Evolutionary conservation across 2,888 invertebrate genomes (phyloP).

Genomic region (Cantharis lateralis): DNA sequence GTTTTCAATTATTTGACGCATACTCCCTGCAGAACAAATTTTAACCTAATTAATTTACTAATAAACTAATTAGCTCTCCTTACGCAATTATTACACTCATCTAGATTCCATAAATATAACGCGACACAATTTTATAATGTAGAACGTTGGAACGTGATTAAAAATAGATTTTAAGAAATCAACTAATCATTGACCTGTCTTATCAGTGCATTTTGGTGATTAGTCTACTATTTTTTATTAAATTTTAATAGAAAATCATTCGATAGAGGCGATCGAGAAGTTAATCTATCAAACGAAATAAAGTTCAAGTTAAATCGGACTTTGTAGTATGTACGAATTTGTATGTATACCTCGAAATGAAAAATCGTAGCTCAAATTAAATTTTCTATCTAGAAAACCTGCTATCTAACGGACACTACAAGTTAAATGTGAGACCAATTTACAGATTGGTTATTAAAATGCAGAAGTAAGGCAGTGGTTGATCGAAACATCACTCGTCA

Average conservation of each 20-base stretch:
- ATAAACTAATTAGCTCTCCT: not conserved
- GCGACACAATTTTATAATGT: not conserved
- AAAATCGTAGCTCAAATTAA: too few relatives aligned
- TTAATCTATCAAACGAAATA: not conserved
- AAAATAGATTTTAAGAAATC: not conserved
- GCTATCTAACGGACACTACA: too few relatives aligned
- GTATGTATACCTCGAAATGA: too few relatives aligned
- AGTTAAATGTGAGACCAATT: too few relatives aligned
- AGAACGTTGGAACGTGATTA: not conserved
- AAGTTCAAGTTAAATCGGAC: too few relatives aligned
- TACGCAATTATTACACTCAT: not conserved
- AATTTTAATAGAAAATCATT: not conserved
- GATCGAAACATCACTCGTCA: too few relatives aligned
- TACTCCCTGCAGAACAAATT: not conserved
- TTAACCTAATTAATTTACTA: not conserved
- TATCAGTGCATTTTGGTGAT: not conserved
- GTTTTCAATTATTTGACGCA: not conserved
- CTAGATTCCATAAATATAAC: not conserved
- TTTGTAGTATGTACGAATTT: too few relatives aligned
- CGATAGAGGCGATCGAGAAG: not conserved
- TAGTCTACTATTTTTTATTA: not conserved
- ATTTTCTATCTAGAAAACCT: too few relatives aligned
- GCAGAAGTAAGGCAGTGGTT: too few relatives aligned
- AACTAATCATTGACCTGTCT: not conserved
- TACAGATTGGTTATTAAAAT: too few relatives aligned